Evolutionary conservation across 37 sponge, comb jelly and placozoan genomes (phyloP).

Genomic region (Diacarnus erythraeanus): DNA sequence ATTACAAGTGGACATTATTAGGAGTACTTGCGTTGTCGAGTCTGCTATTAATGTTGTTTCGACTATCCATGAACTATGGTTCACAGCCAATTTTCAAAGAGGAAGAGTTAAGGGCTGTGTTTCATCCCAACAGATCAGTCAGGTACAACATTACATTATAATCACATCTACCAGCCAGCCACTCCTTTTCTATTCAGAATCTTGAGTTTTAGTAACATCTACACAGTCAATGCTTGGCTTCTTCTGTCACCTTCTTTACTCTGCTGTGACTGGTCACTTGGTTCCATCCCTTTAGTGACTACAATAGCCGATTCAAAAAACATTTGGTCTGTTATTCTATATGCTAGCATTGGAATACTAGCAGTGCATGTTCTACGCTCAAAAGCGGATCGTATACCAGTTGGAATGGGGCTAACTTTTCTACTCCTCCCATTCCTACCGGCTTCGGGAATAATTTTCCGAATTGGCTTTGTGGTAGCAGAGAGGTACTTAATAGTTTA

Average conservation of each 20-base stretch:
- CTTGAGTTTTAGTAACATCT: constrained; percentile 86
- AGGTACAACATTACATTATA: constrained; percentile 31
- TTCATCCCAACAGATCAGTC: constrained; percentile 69
- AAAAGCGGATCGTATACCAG: constrained; percentile 40
- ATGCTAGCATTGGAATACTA: constrained; percentile 16
- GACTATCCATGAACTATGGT: constrained; percentile 81
- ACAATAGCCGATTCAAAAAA: constrained; percentile 61
- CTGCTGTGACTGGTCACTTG: constrained; percentile 95
- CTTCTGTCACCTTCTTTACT: constrained; percentile 75
- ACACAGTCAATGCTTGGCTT: constrained; percentile 77
- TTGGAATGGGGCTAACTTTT: constrained; percentile 66
- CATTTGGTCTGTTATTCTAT: constrained; percentile 54
- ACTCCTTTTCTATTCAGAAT: constrained; percentile 29
- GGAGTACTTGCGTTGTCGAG: constrained; percentile 36
- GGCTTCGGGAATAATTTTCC: constrained; percentile 72
- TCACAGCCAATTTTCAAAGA: constrained; percentile 87
- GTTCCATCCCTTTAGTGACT: constrained; percentile 70
- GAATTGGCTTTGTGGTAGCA: constrained; percentile 89
- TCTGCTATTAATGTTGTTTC: constrained; percentile 39
- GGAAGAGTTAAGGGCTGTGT: constrained; percentile 74
- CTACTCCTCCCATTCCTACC: constrained; percentile 83
- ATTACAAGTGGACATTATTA: neutral
- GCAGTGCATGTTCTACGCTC: constrained; percentile 16
- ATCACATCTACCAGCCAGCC: neutral
- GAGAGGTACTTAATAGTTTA: constrained; percentile 56